Percentiles rank a stretch among this genome's conserved stretches.
Conservation (phyloP, 2,113 vertebrate genomes). For the Echinops telfairi region DNA sequence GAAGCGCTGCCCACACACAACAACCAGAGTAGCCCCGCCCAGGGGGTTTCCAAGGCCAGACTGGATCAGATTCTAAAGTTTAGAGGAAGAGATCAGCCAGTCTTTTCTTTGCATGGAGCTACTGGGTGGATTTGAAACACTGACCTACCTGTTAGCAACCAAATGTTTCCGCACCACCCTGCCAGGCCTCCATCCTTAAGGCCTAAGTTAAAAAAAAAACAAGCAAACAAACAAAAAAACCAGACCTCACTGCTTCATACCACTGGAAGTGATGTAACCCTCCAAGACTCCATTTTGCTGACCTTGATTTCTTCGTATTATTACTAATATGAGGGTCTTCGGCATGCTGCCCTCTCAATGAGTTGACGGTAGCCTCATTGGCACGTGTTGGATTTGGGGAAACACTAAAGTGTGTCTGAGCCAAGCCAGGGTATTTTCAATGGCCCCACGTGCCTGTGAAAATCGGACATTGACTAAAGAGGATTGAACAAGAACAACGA, state of each 20-base stretch:
- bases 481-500: too few relatives aligned
- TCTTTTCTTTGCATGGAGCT: neutral
- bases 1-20: neutral
- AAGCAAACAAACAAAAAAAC: too few relatives aligned
- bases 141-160: neutral
- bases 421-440: too few relatives aligned
- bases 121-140: neutral
- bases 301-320: neutral
- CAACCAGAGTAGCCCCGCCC: neutral
- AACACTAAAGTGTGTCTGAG: too few relatives aligned
- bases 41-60: neutral
- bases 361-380: neutral
- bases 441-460: too few relatives aligned
- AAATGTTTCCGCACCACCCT: neutral
- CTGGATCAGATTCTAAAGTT: neutral
- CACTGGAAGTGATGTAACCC: neutral
- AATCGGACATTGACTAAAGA: too few relatives aligned
- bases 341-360: neutral
- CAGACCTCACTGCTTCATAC: neutral
- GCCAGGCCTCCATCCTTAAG: neutral
- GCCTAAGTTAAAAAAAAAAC: conserved; percentile 13
- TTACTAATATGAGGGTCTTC: neutral
- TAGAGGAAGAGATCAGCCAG: neutral
- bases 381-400: neutral
- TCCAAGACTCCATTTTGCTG: neutral